Conservation (phyloP, 2,113 vertebrate species). For the Conger conger region DNA sequence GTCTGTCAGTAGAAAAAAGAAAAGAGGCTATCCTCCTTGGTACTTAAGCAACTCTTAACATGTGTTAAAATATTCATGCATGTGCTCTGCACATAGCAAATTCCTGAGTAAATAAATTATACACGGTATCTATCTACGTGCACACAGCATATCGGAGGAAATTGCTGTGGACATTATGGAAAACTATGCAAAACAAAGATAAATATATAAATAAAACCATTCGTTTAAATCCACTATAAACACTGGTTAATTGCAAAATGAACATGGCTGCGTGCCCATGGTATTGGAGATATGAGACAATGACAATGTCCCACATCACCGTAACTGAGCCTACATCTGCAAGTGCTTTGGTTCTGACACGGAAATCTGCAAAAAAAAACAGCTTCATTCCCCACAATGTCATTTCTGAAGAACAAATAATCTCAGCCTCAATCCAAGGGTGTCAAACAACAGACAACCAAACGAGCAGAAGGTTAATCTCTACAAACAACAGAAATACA, state of each 20-base stretch:
- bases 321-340: constrained; percentile 46
- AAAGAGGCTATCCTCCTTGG: not conserved
- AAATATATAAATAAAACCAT: not conserved
- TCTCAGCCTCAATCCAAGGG: constrained; percentile 8
- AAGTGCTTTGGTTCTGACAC: constrained; percentile 2
- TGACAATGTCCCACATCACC: constrained; percentile 28
- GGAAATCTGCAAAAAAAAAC: not conserved
- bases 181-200: not conserved
- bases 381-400: not conserved
- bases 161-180: not conserved
- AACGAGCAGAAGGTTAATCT: constrained; percentile 9
- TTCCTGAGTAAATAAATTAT: not conserved
- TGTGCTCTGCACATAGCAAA: not conserved
- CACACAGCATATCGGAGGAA: not conserved
- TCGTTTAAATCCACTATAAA: not conserved
- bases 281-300: constrained; percentile 50
- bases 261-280: not conserved
- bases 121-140: not conserved
- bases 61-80: not conserved
- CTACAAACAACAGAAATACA: not conserved
- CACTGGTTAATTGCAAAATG: not conserved
- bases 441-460: not conserved
- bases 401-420: not conserved
- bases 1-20: not conserved
- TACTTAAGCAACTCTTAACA: constrained; percentile 3